Base-by-base conservation (phyloP, 1,140 invertebrate genomes). In the Drosophila takahashii region DNA sequence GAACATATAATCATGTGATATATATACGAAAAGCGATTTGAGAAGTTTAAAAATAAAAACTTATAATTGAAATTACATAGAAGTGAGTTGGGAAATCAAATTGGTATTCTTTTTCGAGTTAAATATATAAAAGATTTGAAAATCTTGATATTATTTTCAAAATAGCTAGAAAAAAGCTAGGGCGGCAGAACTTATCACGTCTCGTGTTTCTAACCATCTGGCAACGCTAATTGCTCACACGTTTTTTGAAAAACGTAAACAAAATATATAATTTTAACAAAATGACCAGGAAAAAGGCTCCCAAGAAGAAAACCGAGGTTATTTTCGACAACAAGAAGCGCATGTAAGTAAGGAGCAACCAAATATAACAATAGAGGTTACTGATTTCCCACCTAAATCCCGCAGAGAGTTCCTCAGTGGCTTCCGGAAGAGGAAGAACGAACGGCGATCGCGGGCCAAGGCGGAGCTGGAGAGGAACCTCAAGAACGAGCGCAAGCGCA, bases 341-440 rank as follows among this genome's bases (percentile, higher is more conserved):
- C 85, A 93, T 92, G 95, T 95, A 92, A 91, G 85, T 85, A 48
- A 39, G 13, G 7, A 37, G 26, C 8, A 41, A 64, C 32, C n/a
- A n/a, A n/a, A 7, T 5, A 11, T 5, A 34, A 27, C 27, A 11
- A 15, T 6, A 45, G 0, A 1, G 2, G 2, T 5, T 13, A 11
- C 15, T 52, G 34, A 37, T 16, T 3, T 3, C 18, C 0, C 0
- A 8, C 11, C 1, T 15, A 13, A 3, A 27, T 39, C 53, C 74
- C 75, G 8, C 67, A 95, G 95, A 91, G 95, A 96, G 39, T 97
- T 96, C 90, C 92, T 97, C 34, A 95, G 94, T 60, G 96, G 96
- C 6, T 97, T 97, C 92, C 95, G 94, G 42, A 96, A 96, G 92
- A 92, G 96, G 71, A 97, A 97, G 90, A 79, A 96, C 16, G 94